Evolutionary conservation across 2,797 vertebrate genomes (phyloP), one percentile per base, ranked within the genome.

Genomic region (Karalla daura): DNA sequence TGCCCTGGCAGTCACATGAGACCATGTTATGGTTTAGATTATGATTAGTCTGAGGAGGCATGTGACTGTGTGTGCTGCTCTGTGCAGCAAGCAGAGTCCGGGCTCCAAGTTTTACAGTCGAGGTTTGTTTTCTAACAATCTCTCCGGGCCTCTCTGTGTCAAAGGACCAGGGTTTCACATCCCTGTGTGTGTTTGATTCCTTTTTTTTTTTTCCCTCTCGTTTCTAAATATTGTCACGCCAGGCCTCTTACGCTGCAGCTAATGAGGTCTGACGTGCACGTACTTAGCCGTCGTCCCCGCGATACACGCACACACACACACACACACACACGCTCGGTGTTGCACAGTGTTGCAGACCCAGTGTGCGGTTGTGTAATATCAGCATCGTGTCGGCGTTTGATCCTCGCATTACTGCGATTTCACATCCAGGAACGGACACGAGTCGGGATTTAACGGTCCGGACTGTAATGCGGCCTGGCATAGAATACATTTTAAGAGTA

Each of bases 31-130:
- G 72, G 58, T 72, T 81, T 74, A 65, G 68, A 72, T 85, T 80
- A 58, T 74, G 51, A 77, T 78, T 53, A 66, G 77, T 75, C 47
- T 70, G 13, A 50, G 61, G 68, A 58, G 33, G 23, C 82, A 81
- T 85, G 86, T 85, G 89, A 82, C 78, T 52, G n/a, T 25, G 11
- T 71, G 23, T 58, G 64, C n/a, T n/a, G n/a, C n/a, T n/a, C n/a
- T n/a, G n/a, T n/a, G n/a, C n/a, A n/a, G n/a, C n/a, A n/a, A n/a
- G n/a, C n/a, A n/a, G n/a, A n/a, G 7, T 61, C 13, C 12, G 15
- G 28, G 12, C n/a, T 15, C 17, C 14, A 53, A 5, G 30, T 46
- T 60, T 35, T 32, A 17, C 20, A 52, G 9, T 7, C 49, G 24
- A 25, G 35, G 23, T 33, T 52, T 17, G 25, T 49, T 39, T 32